phyloP scores from a whole-genome alignment of 2,888 invertebrate genomes.

The Acrobasis suavella region DNA sequence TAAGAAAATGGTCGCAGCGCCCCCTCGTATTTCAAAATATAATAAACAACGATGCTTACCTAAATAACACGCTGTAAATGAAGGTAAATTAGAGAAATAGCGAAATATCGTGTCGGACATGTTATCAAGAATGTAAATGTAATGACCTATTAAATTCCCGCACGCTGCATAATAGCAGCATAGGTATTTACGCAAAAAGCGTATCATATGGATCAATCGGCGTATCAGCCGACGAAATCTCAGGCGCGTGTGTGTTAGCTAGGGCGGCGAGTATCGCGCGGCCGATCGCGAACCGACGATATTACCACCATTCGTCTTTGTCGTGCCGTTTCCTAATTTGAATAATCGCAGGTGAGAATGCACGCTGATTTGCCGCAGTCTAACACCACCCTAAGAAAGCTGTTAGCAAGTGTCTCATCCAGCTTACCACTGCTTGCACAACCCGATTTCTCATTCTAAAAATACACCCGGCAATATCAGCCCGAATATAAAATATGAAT shows the following conservation, averaged over 20 bases:
- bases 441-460: conserved; percentile 14
- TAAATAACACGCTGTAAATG: neutral
- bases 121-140: conserved; percentile 27
- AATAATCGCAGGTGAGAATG: conserved; percentile 81
- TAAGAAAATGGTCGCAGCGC: too few relatives aligned
- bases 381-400: conserved; percentile 42
- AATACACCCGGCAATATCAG: conserved; percentile 18
- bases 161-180: conserved; percentile 62
- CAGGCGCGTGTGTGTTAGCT: conserved; percentile 73
- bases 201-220: conserved; percentile 77
- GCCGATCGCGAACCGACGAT: conserved; percentile 72
- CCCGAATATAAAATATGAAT: conserved; percentile 38
- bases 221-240: conserved; percentile 74
- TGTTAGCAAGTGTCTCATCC: conserved; percentile 27
- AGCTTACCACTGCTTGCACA: conserved; percentile 9
- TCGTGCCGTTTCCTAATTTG: conserved; percentile 80
- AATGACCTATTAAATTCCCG: conserved; percentile 49
- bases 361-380: conserved; percentile 70
- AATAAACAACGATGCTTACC: neutral
- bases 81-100: conserved; percentile 17
- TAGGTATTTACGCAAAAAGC: conserved; percentile 79
- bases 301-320: conserved; percentile 82
- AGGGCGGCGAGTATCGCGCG: conserved; percentile 68
- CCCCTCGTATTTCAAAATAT: neutral
- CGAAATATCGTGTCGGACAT: conserved; percentile 21